A percentile compares a stretch with the other conserved stretches of the same genome.
Conservation (phyloP, 2,113 vertebrate species). For the Mirounga angustirostris region DNA sequence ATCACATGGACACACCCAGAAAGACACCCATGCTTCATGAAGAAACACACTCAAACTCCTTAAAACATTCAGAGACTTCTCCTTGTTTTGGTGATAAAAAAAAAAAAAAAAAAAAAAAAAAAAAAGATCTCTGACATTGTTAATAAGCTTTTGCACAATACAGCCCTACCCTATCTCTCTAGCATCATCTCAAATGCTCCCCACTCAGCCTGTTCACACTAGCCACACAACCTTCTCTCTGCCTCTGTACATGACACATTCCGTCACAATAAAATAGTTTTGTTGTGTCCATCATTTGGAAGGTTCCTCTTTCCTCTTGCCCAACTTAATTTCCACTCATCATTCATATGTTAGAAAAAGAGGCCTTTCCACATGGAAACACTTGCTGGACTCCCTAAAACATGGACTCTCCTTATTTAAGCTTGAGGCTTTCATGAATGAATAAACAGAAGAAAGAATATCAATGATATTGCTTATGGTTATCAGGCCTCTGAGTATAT, state of each 20-base stretch:
- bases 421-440: not conserved
- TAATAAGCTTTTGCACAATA: not conserved
- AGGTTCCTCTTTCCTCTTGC: not conserved
- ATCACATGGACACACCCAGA: not conserved
- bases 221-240: not conserved
- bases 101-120: not conserved
- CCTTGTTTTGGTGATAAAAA: not conserved
- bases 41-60: not conserved
- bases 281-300: not conserved
- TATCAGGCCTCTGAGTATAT: not conserved
- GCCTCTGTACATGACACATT: not conserved
- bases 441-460: not conserved
- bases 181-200: not conserved
- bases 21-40: not conserved
- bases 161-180: not conserved
- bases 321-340: not conserved
- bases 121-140: not conserved
- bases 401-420: constrained; percentile 12
- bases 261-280: not conserved
- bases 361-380: not conserved
- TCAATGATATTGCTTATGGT: not conserved
- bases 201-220: not conserved
- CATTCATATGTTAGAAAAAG: not conserved
- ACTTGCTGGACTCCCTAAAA: constrained; percentile 15
- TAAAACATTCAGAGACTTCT: not conserved